A percentile compares a stretch with the other conserved stretches of the same genome.
These are phyloP conservation scores for Pterois miles DNA, from an alignment of 2,797 vertebrate species.

Conservation along the genomic window DNA sequence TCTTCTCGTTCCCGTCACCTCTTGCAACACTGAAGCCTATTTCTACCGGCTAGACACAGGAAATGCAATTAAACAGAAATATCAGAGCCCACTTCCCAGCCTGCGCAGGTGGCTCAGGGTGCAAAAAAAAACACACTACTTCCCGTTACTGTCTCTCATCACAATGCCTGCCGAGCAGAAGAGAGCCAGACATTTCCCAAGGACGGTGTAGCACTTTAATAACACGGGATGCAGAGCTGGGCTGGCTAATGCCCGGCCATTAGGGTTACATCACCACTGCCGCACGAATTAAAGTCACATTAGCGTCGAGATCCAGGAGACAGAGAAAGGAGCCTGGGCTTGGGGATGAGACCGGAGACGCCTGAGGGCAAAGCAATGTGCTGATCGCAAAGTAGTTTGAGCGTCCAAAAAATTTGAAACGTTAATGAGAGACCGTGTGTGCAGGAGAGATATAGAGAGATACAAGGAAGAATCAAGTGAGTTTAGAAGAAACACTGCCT, in stretches of 20 bases:
- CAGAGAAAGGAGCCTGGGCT: conserved; percentile 30
- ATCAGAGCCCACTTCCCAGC: conserved; percentile 33
- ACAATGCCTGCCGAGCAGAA: conserved; percentile 29
- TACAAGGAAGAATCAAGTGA: conserved; percentile 9
- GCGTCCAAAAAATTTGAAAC: conserved; percentile 55
- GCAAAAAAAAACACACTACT: conserved; percentile 35
- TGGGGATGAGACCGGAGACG: conserved; percentile 45
- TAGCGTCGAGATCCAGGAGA: conserved; percentile 54
- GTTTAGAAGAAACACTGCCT: conserved; percentile 13
- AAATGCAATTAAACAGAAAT: conserved; percentile 61
- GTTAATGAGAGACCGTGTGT: conserved; percentile 52
- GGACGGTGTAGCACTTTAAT: conserved; percentile 66
- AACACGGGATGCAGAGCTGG: conserved; percentile 55
- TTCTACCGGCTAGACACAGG: conserved; percentile 39
- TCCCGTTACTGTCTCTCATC: conserved; percentile 42
- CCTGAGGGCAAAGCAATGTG: conserved; percentile 51
- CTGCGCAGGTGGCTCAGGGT: conserved; percentile 40
- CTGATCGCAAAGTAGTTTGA: conserved; percentile 61
- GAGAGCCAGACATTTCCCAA: conserved; percentile 63
- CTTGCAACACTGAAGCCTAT: conserved; percentile 22
- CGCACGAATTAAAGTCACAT: conserved; percentile 74
- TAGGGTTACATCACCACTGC: conserved; percentile 72
- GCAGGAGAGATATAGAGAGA: conserved; percentile 8
- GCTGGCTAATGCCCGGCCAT: conserved; percentile 64
- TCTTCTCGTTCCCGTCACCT: conserved; percentile 24